Base-by-base conservation (phyloP, 2,888 invertebrate species). In the Polia nebulosa region DNA sequence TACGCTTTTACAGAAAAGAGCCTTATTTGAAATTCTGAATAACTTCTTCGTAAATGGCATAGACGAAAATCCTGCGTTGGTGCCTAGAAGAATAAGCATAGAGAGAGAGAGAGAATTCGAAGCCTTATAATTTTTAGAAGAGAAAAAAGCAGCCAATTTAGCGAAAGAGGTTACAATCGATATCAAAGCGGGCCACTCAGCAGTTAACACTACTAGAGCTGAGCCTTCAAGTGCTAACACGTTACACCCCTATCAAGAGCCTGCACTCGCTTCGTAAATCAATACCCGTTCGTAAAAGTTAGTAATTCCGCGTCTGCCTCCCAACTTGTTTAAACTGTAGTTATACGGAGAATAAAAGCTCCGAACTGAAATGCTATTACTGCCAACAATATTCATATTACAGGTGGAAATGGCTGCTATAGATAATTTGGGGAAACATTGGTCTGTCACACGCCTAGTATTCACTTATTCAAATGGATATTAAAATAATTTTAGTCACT, bases 271-370 rank as follows among this genome's bases (percentile, higher is more conserved):
- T 74, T 66, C 71, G 69, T 69, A 79, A 84, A 84, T 85, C 84
- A 85, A 85, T 85, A 84, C 70, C 13, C 22, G 22, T 73, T 76
- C 56, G 57, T 58, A 68, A 45, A 81, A 82, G 74, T 84, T 84
- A 52, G 71, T 78, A 73, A 83, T 76, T 71, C 73, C 58, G 29
- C 55, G 58, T 65, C 60, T 62, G 53, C 52, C 56, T 67, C 61
- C 61, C 8, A 57, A 61, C 67, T 70, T 67, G 51, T 47, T 67
- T 61, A 45, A 68, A 61, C 51, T 59, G 62, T 78, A 63, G 70
- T 62, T 68, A 72, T 52, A 58, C 53, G 49, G 58, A 62, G 39
- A 25, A 47, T 52, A 56, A 52, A 60, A 44, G 36, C 60, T 22
- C 1, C 17, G 36, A 25, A 25, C 27, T 49, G 22, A 56, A 66